A percentile compares a stretch with the other conserved stretches of the same genome.
These are phyloP conservation scores for Drosophila truncata DNA, from an alignment of 1,140 invertebrate species.

Conservation along the genomic window DNA sequence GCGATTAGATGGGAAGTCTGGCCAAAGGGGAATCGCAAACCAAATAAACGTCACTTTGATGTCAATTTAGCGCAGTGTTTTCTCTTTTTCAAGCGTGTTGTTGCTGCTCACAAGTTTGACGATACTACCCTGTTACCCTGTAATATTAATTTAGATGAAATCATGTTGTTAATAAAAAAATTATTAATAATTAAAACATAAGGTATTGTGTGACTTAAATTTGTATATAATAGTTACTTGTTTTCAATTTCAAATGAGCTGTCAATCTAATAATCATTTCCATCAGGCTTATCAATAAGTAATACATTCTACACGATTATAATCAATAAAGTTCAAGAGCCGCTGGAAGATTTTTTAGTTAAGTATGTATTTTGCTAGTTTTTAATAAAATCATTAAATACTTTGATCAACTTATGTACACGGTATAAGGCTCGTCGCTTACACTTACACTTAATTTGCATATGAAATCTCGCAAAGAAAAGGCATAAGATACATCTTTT, in stretches of 20 bases:
- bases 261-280: not conserved
- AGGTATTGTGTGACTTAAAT: not conserved
- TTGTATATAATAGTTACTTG: no score
- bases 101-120: constrained; percentile 19
- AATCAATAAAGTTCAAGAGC: not conserved
- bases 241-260: not conserved
- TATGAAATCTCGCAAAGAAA: constrained; percentile 27
- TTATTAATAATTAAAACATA: not conserved
- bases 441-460: constrained; percentile 25
- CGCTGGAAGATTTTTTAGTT: not conserved
- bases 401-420: not conserved
- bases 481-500: constrained; percentile 16
- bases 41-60: constrained; percentile 59
- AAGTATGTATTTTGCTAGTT: not conserved
- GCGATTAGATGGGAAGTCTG: constrained; percentile 42
- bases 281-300: not conserved
- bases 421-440: not conserved
- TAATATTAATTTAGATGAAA: not conserved
- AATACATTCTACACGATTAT: not conserved
- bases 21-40: not conserved
- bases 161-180: not conserved
- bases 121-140: constrained; percentile 11
- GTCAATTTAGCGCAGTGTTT: constrained; percentile 65
- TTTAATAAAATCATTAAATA: not conserved
- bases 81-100: constrained; percentile 8